A percentile compares a stretch with the other conserved stretches of the same genome.
phyloP scores from a whole-genome alignment of 2,888 invertebrate species.

The Limnephilus rhombicus region DNA sequence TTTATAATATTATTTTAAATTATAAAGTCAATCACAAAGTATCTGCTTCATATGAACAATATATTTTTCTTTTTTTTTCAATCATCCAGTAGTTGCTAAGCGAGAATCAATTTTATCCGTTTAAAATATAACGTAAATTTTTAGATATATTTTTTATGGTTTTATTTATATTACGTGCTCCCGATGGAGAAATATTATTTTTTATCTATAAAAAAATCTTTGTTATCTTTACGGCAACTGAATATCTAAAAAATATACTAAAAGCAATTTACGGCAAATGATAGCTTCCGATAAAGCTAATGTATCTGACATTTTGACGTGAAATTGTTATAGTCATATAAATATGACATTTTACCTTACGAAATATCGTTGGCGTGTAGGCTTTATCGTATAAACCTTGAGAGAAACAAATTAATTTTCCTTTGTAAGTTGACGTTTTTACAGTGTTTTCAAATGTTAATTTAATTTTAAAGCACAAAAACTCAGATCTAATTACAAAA shows the following conservation, averaged over 20 bases:
- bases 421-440: background rate
- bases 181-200: background rate
- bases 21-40: too few species aligned
- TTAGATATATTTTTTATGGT: background rate
- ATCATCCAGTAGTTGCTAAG: background rate
- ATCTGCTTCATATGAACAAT: too few species aligned
- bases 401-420: too few species aligned
- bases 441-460: background rate
- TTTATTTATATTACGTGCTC: background rate
- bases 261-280: background rate
- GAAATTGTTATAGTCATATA: background rate
- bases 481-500: background rate
- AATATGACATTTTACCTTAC: background rate
- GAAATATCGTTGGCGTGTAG: background rate
- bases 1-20: too few species aligned
- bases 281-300: background rate
- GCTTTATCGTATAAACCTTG: background rate
- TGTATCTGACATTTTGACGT: background rate
- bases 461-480: background rate
- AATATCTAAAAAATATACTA: constrained; percentile 8
- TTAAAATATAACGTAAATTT: background rate
- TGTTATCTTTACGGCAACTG: background rate
- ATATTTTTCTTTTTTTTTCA: background rate
- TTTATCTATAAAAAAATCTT: background rate
- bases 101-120: background rate